Evolutionary conservation across 2,888 invertebrate species (phyloP), one percentile per base, ranked within the genome.

Genomic region (Heliconius sara): DNA sequence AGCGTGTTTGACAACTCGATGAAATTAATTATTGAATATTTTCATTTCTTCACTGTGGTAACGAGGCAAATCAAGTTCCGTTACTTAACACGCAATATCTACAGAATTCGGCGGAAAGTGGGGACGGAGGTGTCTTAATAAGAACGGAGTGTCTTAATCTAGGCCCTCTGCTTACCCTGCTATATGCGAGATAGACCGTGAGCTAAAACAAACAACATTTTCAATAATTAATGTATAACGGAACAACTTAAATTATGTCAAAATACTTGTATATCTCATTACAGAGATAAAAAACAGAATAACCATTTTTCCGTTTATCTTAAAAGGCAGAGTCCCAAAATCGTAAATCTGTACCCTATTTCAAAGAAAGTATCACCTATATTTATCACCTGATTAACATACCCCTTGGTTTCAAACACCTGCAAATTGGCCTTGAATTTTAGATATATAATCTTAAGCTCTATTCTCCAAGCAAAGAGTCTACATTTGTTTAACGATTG

Each of bases 301-400:
- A 63, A 57, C 47, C 43, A 78, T 74, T 60, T 74, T 43, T 78
- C 60, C 67, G 78, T 78, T 78, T 78, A 78, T 78, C 78, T 78
- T 34, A 47, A 74, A 74, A 78, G 60, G 60, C 78, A 74, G 60
- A 74, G 67, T 74, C 74, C 68, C 74, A 63, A 78, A 68, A 74
- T 43, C 74, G 78, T 78, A 78, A 78, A 78, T 78, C 78, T 68
- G 27, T 60, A 67, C 73, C 73, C 63, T 72, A 78, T 79, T 78
- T 76, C 63, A 77, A 81, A 77, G 79, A 82, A 65, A 82, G 68
- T 76, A 75, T 78, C 78, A 72, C 76, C 30, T 67, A 79, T 82
- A 82, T 82, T 81, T 82, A 82, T 82, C 81, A 77, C 80, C 80
- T 80, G 77, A 80, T 82, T 82, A 80, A 80, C 81, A 81, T 81